Conservation (phyloP, 2,888 invertebrate genomes). For the Eristalis intricaria region DNA sequence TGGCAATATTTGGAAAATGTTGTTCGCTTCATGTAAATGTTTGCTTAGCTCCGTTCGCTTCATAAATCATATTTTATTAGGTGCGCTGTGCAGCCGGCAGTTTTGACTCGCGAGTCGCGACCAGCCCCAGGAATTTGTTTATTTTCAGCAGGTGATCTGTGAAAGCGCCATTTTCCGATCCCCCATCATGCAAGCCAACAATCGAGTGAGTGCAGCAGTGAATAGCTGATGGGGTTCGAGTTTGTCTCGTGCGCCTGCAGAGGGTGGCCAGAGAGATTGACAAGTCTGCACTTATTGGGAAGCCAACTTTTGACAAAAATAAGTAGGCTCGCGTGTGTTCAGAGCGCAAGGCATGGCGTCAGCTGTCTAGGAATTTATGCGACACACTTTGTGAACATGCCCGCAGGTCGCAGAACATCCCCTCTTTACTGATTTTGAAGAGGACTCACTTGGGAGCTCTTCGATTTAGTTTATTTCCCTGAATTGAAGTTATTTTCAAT, state of each 20-base stretch:
- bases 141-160: conserved; percentile 53
- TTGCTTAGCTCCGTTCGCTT: conserved; percentile 45
- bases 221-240: background rate
- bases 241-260: background rate
- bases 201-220: background rate
- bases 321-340: too few species aligned
- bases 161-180: conserved; percentile 15
- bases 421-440: too few species aligned
- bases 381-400: too few species aligned
- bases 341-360: too few species aligned
- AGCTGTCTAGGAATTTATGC: too few species aligned
- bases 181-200: conserved; percentile 1
- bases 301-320: too few species aligned
- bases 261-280: background rate
- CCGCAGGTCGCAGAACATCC: too few species aligned
- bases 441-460: too few species aligned
- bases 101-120: conserved; percentile 16
- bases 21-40: conserved; percentile 56
- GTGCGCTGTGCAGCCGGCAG: conserved; percentile 28
- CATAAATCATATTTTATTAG: conserved; percentile 65
- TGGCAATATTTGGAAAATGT: conserved; percentile 44
- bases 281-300: too few species aligned
- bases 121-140: conserved; percentile 45
- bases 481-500: too few species aligned
- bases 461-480: too few species aligned